These are phyloP conservation scores for Synergus laeviventris DNA, from an alignment of 2,888 invertebrate species.

Conservation along the genomic window DNA sequence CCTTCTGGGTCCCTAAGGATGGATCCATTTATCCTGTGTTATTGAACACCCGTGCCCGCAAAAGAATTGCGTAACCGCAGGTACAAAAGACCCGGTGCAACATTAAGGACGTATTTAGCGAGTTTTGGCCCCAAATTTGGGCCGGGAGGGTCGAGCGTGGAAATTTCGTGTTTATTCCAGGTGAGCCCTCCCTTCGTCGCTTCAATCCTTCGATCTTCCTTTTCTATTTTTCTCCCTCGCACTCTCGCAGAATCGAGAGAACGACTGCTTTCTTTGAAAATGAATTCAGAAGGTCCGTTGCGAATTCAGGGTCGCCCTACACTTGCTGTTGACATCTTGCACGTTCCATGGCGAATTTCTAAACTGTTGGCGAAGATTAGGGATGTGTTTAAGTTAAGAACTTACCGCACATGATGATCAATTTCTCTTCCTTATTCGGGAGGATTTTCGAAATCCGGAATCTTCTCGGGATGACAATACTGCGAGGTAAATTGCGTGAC, in stretches of 20 bases:
- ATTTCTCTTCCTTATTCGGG: constrained; percentile 8
- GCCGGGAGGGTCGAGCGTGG: constrained; percentile 48
- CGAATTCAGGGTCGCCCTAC: constrained; percentile 18
- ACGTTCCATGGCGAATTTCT: constrained; percentile 30
- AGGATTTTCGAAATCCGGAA: constrained; percentile 18
- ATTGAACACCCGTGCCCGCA: constrained; percentile 41
- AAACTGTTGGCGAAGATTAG: constrained; percentile 18
- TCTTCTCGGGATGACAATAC: constrained; percentile 13
- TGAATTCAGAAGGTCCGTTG: constrained; percentile 28
- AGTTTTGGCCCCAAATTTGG: constrained; percentile 52
- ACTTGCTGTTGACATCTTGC: constrained; percentile 35
- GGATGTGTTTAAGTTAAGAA: neutral
- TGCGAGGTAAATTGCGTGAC: constrained; percentile 25
- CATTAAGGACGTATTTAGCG: constrained; percentile 54
- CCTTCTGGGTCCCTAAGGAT: neutral
- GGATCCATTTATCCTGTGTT: neutral
- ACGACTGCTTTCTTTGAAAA: constrained; percentile 24
- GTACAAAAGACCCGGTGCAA: constrained; percentile 49
- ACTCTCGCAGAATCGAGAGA: constrained; percentile 2
- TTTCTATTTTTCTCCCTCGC: neutral
- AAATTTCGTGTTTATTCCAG: constrained; percentile 46
- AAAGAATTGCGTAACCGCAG: constrained; percentile 51
- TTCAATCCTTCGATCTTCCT: constrained; percentile 24
- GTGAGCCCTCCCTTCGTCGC: constrained; percentile 45
- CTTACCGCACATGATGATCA: constrained; percentile 7